Conservation (phyloP, 1,140 invertebrate species). For the Chironomus striatipennis region DNA sequence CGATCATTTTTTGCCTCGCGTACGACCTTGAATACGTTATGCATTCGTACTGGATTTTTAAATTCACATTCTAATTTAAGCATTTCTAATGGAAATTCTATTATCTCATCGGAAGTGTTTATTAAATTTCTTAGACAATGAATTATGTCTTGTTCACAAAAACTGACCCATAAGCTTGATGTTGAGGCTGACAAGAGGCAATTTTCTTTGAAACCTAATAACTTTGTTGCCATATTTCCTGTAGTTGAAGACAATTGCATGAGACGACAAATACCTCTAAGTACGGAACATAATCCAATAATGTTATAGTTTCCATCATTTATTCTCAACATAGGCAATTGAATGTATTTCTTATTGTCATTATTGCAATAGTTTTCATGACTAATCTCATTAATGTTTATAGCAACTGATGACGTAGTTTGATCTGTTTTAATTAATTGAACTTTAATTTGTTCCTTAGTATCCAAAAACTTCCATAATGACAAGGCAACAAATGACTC, state of each 20-base stretch:
- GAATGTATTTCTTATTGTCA: not conserved
- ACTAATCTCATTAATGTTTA: not conserved
- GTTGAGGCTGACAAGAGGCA: constrained; percentile 76
- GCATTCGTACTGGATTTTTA: constrained; percentile 70
- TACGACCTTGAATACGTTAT: constrained; percentile 76
- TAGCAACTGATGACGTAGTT: constrained; percentile 30
- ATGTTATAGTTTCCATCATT: constrained; percentile 51
- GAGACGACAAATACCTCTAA: constrained; percentile 58
- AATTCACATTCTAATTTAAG: constrained; percentile 78
- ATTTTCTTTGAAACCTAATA: constrained; percentile 66
- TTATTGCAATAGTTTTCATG: not conserved
- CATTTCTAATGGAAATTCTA: constrained; percentile 50
- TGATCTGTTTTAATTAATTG: constrained; percentile 36
- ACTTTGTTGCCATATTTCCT: constrained; percentile 39
- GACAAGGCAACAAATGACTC: constrained; percentile 25
- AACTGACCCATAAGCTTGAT: constrained; percentile 82
- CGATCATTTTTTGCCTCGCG: constrained; percentile 40
- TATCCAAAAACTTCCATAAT: constrained; percentile 7
- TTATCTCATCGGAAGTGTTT: constrained; percentile 24
- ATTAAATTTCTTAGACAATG: constrained; percentile 22
- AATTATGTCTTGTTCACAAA: constrained; percentile 76
- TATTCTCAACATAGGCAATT: constrained; percentile 51
- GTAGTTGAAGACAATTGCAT: constrained; percentile 44
- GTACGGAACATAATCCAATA: constrained; percentile 46
- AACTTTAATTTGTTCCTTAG: constrained; percentile 27